phyloP scores from a whole-genome alignment of 2,113 vertebrate genomes.

The Sphaerodactylus townsendi region DNA sequence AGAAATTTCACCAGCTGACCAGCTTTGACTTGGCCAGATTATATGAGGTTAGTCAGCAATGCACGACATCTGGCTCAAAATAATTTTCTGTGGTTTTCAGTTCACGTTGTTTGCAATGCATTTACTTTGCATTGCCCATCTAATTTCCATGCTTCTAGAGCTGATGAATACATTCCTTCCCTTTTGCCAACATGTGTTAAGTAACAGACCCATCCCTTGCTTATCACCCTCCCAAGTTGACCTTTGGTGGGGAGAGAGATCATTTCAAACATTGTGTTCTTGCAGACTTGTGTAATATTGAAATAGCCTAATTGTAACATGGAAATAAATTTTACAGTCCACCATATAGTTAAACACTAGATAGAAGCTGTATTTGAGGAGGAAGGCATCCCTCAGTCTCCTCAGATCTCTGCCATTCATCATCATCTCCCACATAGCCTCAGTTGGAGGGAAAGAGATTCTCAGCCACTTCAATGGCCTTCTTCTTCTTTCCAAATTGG shows the following conservation, averaged over 20 bases:
- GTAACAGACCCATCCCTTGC: background rate
- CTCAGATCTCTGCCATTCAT: background rate
- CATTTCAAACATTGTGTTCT: background rate
- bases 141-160: background rate
- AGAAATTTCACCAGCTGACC: background rate
- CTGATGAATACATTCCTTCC: background rate
- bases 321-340: background rate
- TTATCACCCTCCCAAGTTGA: background rate
- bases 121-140: background rate
- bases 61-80: background rate
- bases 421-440: background rate
- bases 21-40: background rate
- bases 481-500: background rate
- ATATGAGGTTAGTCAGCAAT: background rate
- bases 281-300: background rate
- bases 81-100: background rate
- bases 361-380: background rate
- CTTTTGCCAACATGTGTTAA: background rate
- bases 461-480: background rate
- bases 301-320: background rate
- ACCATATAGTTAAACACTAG: background rate
- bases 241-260: background rate
- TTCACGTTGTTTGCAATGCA: background rate
- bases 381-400: background rate
- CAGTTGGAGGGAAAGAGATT: background rate